phyloP scores from a whole-genome alignment of 2,113 vertebrate genomes.

The Trichomycterus rosablanca region DNA sequence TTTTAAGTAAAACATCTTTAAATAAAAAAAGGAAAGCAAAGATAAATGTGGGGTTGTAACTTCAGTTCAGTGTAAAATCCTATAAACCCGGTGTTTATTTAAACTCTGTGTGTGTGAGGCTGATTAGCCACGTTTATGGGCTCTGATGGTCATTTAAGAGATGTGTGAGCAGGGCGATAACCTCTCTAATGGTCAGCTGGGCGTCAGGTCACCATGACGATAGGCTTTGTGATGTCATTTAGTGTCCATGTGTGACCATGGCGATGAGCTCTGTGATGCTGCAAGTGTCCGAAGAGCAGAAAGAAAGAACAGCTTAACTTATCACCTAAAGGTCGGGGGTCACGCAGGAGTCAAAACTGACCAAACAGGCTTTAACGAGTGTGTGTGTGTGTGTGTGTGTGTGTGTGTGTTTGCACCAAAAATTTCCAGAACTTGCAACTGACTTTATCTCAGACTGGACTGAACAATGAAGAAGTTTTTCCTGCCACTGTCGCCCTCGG shows the following conservation, averaged over 20 bases:
- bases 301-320: constrained; percentile 84
- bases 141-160: constrained; percentile 45
- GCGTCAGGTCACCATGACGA: constrained; percentile 29
- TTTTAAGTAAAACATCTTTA: too few relatives aligned
- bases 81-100: neutral
- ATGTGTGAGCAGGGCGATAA: constrained; percentile 53
- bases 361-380: constrained; percentile 40
- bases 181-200: constrained; percentile 36
- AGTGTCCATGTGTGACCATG: constrained; percentile 52
- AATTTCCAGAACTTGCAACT: too few relatives aligned
- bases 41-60: too few relatives aligned
- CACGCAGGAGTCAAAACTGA: constrained; percentile 63
- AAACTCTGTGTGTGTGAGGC: neutral
- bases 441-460: too few relatives aligned
- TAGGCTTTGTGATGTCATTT: constrained; percentile 42
- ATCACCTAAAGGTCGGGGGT: constrained; percentile 74
- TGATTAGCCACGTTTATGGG: constrained; percentile 12
- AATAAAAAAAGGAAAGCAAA: too few relatives aligned
- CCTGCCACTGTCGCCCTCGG: too few relatives aligned
- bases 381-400: constrained; percentile 32
- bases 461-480: too few relatives aligned
- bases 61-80: neutral
- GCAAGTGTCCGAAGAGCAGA: constrained; percentile 52
- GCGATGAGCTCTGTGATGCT: constrained; percentile 54
- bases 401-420: constrained; percentile 4